Base-by-base conservation (phyloP, 2,797 vertebrate species). In the Hydrophis major region DNA sequence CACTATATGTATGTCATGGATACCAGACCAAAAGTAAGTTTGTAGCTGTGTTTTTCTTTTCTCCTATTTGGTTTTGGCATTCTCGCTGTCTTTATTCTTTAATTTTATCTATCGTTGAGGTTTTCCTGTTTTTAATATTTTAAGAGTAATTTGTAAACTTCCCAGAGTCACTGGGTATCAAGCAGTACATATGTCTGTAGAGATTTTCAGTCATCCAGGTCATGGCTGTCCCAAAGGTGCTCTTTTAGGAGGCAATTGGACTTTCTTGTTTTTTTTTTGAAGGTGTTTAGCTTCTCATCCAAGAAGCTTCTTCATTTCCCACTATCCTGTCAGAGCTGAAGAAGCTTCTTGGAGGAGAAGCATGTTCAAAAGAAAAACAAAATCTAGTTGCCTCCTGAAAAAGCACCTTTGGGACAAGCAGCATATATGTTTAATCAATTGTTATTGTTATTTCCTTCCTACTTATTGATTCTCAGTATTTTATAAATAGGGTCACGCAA, bases 1-100 rank as follows among this genome's bases (percentile, higher is more conserved):
- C 98, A 97, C 66, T 99, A 98, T 57, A 98, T 99, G 98, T 99
- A 99, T 14, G 99, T 99, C 94, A 98, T 99, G 98, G 99, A 99
- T 92, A 99, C 99, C 2, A 98, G 99, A 95, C 99, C 99, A 0
- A 99, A 99, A 98, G 99, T 99, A 95, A 20, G 94, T 96, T 5
- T 47, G 32, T 83, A 47, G 22, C 1, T 47, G 61, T 25, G 42
- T 25, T 83, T 78, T 83, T 47, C 88, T 57, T 59, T 27, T 11
- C 32, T 78, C 18, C 11, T 42, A 2, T 50, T 25, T 56, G 20
- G 53, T 63, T 86, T 93, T 89, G 56, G 4, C 37, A 83, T 47
- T 47, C 74, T 83, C 25, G 10, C 42, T 12, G 2, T 83, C 20
- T 83, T 83, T 83, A 47, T 22, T 47, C 20, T 83, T 47, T 3